These are phyloP conservation scores for Eupleurogrammus muticus DNA, from an alignment of 2,797 vertebrate species.

Conservation along the genomic window DNA sequence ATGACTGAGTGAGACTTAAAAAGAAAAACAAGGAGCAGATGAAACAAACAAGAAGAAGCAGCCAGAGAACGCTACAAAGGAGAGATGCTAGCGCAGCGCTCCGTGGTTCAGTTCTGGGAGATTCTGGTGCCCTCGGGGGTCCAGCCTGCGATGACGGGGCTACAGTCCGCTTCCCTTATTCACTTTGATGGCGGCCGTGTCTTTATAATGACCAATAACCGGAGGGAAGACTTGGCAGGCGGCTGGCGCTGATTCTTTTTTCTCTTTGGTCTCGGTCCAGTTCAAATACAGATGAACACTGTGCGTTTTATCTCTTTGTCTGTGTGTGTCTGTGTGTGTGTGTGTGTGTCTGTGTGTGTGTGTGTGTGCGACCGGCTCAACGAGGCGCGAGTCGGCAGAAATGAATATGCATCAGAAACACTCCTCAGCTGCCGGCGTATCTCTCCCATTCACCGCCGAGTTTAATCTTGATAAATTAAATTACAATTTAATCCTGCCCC, in stretches of 20 bases:
- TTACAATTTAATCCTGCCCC: slow-evolving; percentile 59
- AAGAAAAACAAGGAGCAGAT: background rate
- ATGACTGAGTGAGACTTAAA: background rate
- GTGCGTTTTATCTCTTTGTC: background rate
- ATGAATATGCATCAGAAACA: background rate
- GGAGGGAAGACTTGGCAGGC: slow-evolving; percentile 11
- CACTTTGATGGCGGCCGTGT: slow-evolving; percentile 9
- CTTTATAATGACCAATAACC: slow-evolving; percentile 11
- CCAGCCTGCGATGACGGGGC: slow-evolving; percentile 7
- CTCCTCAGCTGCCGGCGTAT: slow-evolving; percentile 1
- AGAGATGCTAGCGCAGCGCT: background rate
- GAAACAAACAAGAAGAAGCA: background rate
- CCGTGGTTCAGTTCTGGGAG: background rate
- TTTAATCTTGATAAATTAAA: slow-evolving; percentile 62
- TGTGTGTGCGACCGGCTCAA: background rate
- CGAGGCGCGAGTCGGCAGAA: background rate
- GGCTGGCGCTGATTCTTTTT: background rate
- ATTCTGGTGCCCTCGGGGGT: slow-evolving; percentile 12
- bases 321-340: background rate
- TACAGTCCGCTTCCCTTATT: slow-evolving; percentile 3
- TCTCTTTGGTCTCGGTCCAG: slow-evolving; percentile 8
- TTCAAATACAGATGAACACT: slow-evolving; percentile 19
- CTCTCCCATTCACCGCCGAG: slow-evolving; percentile 14
- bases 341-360: background rate
- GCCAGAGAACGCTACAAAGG: background rate